Evolutionary conservation across 2,888 invertebrate genomes (phyloP).

Genomic region (Drosophila kokeensis): DNA sequence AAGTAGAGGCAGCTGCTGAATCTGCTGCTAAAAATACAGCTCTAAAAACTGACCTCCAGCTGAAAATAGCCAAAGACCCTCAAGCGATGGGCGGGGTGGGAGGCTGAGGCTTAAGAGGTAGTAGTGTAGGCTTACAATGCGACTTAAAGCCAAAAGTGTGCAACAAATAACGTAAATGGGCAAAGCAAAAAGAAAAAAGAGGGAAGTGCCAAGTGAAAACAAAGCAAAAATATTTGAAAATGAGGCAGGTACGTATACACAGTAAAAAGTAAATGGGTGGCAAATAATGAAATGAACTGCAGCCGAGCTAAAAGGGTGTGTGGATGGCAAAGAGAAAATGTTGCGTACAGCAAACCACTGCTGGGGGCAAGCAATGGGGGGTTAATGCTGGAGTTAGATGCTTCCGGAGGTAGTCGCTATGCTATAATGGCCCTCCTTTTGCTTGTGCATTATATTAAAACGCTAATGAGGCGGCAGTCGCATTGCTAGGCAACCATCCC

Average conservation of each 20-base stretch:
- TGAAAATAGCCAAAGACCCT: not conserved
- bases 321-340: not conserved
- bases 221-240: slow-evolving; percentile 58
- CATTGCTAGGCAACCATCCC: slow-evolving; percentile 19
- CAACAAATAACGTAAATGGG: slow-evolving; percentile 5
- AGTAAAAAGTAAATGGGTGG: slow-evolving; percentile 17
- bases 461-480: slow-evolving; percentile 57
- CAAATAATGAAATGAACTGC: slow-evolving; percentile 75
- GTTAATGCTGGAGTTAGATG: not conserved
- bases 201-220: not conserved
- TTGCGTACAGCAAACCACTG: slow-evolving; percentile 51
- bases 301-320: slow-evolving; percentile 31
- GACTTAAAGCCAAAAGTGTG: slow-evolving; percentile 7
- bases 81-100: not conserved
- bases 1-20: slow-evolving; percentile 24
- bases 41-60: slow-evolving; percentile 33
- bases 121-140: slow-evolving; percentile 1
- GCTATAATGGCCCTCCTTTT: slow-evolving; percentile 51
- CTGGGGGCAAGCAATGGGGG: not conserved
- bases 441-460: slow-evolving; percentile 66
- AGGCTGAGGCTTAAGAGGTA: not conserved
- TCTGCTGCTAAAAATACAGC: not conserved
- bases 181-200: slow-evolving; percentile 1
- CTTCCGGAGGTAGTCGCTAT: not conserved
- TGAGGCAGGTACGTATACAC: slow-evolving; percentile 35